A percentile compares a stretch with the other conserved stretches of the same genome.
These are phyloP conservation scores for Gadus macrocephalus DNA, from an alignment of 2,113 vertebrate genomes.

Conservation along the genomic window DNA sequence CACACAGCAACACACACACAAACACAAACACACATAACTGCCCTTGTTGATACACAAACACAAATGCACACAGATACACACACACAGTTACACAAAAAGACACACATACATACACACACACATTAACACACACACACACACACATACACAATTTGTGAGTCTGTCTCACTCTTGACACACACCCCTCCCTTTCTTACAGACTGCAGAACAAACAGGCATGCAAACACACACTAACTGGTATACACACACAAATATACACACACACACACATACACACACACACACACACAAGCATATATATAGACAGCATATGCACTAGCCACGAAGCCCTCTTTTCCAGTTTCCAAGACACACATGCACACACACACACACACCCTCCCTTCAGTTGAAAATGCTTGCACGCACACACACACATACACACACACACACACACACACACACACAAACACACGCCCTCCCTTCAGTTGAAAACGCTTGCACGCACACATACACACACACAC, in stretches of 20 bases:
- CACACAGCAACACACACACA: conserved; percentile 48
- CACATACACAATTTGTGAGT: conserved; percentile 59
- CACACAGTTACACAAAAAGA: conserved; percentile 18
- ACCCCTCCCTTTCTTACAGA: conserved; percentile 61
- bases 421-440: conserved; percentile 32
- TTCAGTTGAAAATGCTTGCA: conserved; percentile 45
- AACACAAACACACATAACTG: conserved; percentile 17
- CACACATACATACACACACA: conserved; percentile 14
- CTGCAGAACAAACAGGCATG: conserved; percentile 60
- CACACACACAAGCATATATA: conserved; percentile 22
- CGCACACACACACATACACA: conserved; percentile 36
- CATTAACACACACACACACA: conserved; percentile 11
- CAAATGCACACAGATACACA: conserved; percentile 34
- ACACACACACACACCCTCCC: conserved; percentile 23
- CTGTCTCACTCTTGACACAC: conserved; percentile 60
- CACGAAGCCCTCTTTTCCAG: conserved; percentile 61
- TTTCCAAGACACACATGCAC: conserved; percentile 43
- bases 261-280: conserved; percentile 39
- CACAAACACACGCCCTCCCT: conserved; percentile 55
- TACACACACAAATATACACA: conserved; percentile 38
- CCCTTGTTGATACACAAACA: conserved; percentile 1
- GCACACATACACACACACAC: conserved; percentile 24
- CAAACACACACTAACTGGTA: conserved; percentile 27
- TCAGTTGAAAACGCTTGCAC: conserved; percentile 9
- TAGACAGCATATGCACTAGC: conserved; percentile 53